A percentile compares a stretch with the other conserved stretches of the same genome.
phyloP scores from a whole-genome alignment of 2,888 invertebrate genomes.

The Seladonia tumulorum region DNA sequence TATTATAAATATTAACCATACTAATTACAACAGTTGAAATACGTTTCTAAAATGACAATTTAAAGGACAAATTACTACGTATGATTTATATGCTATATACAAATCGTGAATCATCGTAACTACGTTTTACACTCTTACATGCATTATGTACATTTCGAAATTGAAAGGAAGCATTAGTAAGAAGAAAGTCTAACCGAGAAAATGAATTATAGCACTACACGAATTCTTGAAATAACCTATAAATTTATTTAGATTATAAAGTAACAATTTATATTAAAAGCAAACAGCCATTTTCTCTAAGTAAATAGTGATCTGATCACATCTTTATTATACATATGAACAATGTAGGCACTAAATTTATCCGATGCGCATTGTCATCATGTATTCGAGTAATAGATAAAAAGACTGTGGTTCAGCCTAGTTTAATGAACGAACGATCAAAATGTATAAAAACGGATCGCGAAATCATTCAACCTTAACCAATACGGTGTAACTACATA shows the following conservation, averaged over 20 bases:
- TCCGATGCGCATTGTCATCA: neutral
- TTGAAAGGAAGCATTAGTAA: neutral
- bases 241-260: constrained; percentile 6
- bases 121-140: neutral
- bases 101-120: neutral
- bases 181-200: neutral
- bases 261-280: neutral
- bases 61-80: neutral
- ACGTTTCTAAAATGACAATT: neutral
- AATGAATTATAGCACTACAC: constrained; percentile 24
- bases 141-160: neutral
- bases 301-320: constrained; percentile 33
- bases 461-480: neutral
- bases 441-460: neutral
- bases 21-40: neutral
- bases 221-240: neutral
- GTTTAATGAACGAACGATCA: constrained; percentile 12
- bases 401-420: neutral
- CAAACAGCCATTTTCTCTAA: constrained; percentile 23
- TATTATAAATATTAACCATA: constrained; percentile 18
- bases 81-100: neutral
- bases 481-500: neutral
- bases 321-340: constrained; percentile 21
- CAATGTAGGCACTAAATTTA: constrained; percentile 12
- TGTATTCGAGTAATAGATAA: neutral